These are phyloP conservation scores for Myotis daubentonii DNA, from an alignment of 2,797 vertebrate species.

Conservation along the genomic window DNA sequence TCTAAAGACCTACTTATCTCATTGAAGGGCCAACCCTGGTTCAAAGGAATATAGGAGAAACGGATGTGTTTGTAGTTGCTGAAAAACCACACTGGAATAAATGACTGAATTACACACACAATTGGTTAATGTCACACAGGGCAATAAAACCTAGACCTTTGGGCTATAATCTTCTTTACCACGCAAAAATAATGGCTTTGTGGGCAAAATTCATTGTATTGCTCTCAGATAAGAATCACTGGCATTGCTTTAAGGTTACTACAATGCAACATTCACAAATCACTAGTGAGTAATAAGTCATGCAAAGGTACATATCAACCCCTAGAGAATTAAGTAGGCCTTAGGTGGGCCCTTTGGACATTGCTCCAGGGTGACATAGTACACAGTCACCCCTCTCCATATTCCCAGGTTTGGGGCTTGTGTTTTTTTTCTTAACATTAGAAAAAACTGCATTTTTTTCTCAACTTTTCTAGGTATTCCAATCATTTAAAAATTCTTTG, in stretches of 20 bases:
- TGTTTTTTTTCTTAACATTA: not conserved
- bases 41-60: not conserved
- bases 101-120: not conserved
- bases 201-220: not conserved
- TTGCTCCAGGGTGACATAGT: not conserved
- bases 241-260: not conserved
- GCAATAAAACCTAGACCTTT: not conserved
- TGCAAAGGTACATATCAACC: not conserved
- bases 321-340: not conserved
- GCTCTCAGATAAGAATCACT: not conserved
- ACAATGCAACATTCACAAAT: not conserved
- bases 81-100: not conserved
- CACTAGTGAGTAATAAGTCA: not conserved
- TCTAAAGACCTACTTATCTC: not conserved
- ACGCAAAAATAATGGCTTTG: not conserved
- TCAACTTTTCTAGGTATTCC: not conserved
- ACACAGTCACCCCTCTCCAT: not conserved
- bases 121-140: not conserved
- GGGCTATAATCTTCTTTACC: not conserved
- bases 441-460: slow-evolving; percentile 29
- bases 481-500: slow-evolving; percentile 27
- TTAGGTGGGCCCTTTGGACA: not conserved
- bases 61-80: not conserved
- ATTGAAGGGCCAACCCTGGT: not conserved
- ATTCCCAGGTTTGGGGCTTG: not conserved